These are phyloP conservation scores for Stylophora pistillata DNA, from an alignment of 64 coral and sea anemone genomes.

Conservation along the genomic window DNA sequence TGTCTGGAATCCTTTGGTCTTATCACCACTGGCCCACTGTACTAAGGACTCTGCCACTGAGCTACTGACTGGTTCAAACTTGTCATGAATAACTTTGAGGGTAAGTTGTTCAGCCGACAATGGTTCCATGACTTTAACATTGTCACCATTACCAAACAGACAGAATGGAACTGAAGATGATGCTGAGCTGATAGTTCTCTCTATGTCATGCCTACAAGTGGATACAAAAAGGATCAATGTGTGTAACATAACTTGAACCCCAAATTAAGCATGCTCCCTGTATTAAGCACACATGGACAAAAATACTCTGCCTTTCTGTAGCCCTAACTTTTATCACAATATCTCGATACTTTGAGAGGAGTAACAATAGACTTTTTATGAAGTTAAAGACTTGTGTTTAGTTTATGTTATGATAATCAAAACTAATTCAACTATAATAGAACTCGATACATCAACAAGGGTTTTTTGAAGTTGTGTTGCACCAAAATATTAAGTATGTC, in stretches of 20 bases:
- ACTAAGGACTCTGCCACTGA: constrained; percentile 72
- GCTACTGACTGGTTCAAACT: constrained; percentile 80
- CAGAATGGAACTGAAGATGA: constrained; percentile 72
- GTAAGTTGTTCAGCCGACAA: constrained; percentile 72
- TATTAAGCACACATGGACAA: too few species aligned
- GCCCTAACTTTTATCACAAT: too few species aligned
- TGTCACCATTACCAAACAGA: constrained; percentile 30
- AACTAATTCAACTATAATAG: too few species aligned
- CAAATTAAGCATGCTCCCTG: background rate
- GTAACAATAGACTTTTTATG: too few species aligned
- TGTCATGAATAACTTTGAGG: constrained; percentile 78
- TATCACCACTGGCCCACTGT: constrained; percentile 94
- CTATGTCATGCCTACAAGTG: constrained; percentile 75
- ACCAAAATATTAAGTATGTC: background rate
- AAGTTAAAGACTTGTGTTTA: too few species aligned
- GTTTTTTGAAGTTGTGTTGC: too few species aligned
- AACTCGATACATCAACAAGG: too few species aligned
- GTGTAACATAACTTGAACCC: background rate
- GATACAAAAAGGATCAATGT: background rate
- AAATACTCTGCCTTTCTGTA: too few species aligned
- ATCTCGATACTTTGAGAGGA: too few species aligned
- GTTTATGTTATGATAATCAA: too few species aligned
- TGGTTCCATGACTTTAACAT: constrained; percentile 73
- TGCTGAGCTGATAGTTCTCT: constrained; percentile 63
- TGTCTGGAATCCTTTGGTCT: constrained; percentile 96